These are phyloP conservation scores for Hapalemur alaotrensis DNA, from an alignment of 2,797 vertebrate genomes.

Conservation along the genomic window DNA sequence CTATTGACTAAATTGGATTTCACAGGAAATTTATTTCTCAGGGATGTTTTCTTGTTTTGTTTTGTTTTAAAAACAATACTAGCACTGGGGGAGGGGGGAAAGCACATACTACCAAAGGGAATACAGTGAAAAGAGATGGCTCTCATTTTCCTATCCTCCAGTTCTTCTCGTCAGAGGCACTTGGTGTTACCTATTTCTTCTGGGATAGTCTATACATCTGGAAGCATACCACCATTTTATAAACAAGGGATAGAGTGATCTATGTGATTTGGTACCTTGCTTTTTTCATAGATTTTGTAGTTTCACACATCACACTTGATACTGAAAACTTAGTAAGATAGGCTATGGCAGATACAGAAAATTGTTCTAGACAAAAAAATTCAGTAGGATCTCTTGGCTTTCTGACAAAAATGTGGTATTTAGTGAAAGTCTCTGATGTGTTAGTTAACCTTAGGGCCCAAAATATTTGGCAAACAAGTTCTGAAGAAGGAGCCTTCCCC, in stretches of 20 bases:
- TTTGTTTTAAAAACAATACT: conserved; percentile 23
- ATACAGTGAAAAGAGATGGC: neutral
- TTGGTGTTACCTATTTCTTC: neutral
- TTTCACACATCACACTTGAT: neutral
- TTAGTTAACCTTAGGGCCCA: conserved; percentile 28
- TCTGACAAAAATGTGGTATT: conserved; percentile 25
- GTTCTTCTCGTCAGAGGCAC: neutral
- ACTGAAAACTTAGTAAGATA: conserved; percentile 15
- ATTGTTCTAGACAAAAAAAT: conserved; percentile 28
- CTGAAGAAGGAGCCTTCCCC: neutral
- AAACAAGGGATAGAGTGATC: neutral
- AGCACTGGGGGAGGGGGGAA: neutral
- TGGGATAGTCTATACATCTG: neutral
- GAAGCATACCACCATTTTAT: neutral
- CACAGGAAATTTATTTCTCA: conserved; percentile 43
- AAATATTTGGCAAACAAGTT: conserved; percentile 27
- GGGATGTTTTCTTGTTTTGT: neutral
- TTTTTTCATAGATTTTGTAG: conserved; percentile 10
- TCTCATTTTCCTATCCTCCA: neutral
- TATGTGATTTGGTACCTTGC: neutral
- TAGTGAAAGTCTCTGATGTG: conserved; percentile 38
- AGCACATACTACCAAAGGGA: neutral
- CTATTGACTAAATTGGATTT: conserved; percentile 21
- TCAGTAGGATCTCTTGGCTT: neutral
- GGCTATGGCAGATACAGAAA: neutral